Evolutionary conservation across 2,888 invertebrate species (phyloP).

Genomic region (Alsophila aescularia): DNA sequence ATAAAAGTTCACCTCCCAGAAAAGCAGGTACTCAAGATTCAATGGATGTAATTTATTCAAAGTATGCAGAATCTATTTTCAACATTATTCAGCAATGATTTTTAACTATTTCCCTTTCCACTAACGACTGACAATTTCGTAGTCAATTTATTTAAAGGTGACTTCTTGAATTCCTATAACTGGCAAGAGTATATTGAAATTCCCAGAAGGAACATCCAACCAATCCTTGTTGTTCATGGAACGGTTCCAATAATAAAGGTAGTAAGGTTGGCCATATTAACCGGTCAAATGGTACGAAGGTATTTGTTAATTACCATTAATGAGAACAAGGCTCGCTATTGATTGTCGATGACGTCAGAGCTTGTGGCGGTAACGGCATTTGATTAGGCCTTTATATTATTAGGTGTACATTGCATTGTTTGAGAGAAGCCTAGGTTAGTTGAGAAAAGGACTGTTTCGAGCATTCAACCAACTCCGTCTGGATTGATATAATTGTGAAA

Average conservation of each 20-base stretch:
- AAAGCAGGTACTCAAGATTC: too few relatives aligned
- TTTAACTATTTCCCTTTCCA: neutral
- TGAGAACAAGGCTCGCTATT: conserved; percentile 47
- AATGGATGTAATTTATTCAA: too few relatives aligned
- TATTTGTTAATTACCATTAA: conserved; percentile 56
- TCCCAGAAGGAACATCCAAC: neutral
- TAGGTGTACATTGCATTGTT: neutral
- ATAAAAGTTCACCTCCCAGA: too few relatives aligned
- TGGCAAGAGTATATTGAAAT: neutral
- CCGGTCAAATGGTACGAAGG: conserved; percentile 41
- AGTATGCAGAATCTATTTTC: too few relatives aligned
- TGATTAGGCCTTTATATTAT: conserved; percentile 20
- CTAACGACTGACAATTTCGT: neutral
- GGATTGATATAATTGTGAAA: too few relatives aligned
- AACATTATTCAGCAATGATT: too few relatives aligned
- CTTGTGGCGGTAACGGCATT: conserved; percentile 35
- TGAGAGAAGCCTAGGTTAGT: too few relatives aligned
- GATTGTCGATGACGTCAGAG: conserved; percentile 52
- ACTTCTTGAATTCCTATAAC: neutral
- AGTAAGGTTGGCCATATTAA: conserved; percentile 29
- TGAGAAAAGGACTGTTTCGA: too few relatives aligned
- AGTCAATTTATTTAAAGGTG: neutral
- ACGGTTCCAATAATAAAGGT: conserved; percentile 2
- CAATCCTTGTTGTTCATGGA: neutral
- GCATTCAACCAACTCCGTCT: too few relatives aligned